Conservation (phyloP, 2,888 invertebrate species). For the Troilus luridus region DNA sequence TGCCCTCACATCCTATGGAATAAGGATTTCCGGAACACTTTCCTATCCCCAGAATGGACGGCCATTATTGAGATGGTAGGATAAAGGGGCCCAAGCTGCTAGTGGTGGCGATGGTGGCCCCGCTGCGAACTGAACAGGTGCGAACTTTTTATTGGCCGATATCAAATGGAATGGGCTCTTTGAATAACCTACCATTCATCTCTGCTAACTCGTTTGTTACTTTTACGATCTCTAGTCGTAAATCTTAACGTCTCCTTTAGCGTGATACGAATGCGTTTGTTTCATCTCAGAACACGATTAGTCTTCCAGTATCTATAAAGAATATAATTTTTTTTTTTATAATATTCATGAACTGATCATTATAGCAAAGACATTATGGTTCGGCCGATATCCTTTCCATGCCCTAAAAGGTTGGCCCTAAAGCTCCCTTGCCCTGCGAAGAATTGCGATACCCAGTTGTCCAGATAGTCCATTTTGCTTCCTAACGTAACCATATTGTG, state of each 20-base stretch:
- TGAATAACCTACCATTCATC: conserved; percentile 24
- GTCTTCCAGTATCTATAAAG: not conserved
- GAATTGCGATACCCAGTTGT: too few species aligned
- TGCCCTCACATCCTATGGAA: not conserved
- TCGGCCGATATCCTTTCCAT: too few species aligned
- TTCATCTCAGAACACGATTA: not conserved
- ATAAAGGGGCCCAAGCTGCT: not conserved
- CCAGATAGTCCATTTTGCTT: too few species aligned
- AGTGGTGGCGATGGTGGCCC: not conserved
- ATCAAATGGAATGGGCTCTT: conserved; percentile 6
- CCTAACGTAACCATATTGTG: too few species aligned
- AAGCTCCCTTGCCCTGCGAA: too few species aligned
- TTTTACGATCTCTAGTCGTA: not conserved
- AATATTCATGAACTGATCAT: too few species aligned
- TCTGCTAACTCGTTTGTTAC: not conserved
- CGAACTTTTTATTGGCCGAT: conserved; percentile 15
- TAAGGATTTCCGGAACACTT: not conserved
- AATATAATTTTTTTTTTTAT: not conserved
- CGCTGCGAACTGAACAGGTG: conserved; percentile 16
- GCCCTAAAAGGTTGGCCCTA: too few species aligned
- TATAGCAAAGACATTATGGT: too few species aligned
- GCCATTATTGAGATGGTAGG: not conserved
- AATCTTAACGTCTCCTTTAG: not conserved
- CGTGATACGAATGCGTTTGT: not conserved
- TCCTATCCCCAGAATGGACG: not conserved